phyloP scores from a whole-genome alignment of 2,888 invertebrate genomes.

The Zelleria hepariella region DNA sequence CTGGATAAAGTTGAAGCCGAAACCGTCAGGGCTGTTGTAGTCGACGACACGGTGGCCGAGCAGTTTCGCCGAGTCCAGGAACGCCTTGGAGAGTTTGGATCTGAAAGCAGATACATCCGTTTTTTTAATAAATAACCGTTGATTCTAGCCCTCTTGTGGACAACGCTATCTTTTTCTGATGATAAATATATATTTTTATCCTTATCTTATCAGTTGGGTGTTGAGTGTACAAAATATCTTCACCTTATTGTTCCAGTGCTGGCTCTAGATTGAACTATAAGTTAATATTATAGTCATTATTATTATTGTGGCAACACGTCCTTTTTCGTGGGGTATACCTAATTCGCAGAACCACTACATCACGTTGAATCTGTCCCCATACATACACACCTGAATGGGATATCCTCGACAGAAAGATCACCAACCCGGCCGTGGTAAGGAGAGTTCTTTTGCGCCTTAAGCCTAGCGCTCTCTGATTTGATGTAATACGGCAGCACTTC shows the following conservation, averaged over 20 bases:
- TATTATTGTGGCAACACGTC: no score
- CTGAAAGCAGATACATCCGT: slow-evolving; percentile 27
- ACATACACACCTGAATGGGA: slow-evolving; percentile 67
- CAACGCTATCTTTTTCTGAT: no score
- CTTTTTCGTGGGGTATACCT: no score
- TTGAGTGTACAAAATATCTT: no score
- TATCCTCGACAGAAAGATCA: slow-evolving; percentile 73
- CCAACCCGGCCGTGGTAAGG: slow-evolving; percentile 75
- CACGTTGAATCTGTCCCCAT: no score
- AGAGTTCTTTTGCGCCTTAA: slow-evolving; percentile 54
- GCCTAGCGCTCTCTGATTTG: slow-evolving; percentile 72
- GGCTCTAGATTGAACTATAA: no score
- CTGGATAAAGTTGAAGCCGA: slow-evolving; percentile 69
- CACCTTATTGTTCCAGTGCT: no score
- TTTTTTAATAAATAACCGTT: not conserved
- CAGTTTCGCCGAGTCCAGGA: slow-evolving; percentile 75
- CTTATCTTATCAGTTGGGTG: no score
- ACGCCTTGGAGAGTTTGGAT: slow-evolving; percentile 73
- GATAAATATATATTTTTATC: no score
- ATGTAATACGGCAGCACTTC: slow-evolving; percentile 74
- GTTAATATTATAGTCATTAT: no score
- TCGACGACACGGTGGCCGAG: slow-evolving; percentile 77
- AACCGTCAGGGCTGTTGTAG: slow-evolving; percentile 77
- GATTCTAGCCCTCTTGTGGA: no score
- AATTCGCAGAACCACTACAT: no score